A percentile compares a stretch with the other conserved stretches of the same genome.
Evolutionary conservation across 1,140 invertebrate genomes (phyloP).

Genomic region (Rhyzopertha dominica): DNA sequence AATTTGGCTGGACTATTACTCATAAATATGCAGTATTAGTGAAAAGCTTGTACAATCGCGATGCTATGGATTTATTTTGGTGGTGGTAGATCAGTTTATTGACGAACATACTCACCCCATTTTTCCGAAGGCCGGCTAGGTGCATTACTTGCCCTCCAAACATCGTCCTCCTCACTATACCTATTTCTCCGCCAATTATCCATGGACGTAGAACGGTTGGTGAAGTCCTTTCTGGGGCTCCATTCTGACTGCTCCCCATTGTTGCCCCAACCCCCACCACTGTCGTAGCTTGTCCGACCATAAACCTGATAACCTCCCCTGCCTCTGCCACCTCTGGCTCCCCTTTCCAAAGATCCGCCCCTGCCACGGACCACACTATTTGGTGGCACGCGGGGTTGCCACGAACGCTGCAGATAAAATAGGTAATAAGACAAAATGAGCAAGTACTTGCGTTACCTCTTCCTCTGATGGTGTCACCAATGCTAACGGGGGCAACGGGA

Average conservation of each 20-base stretch:
- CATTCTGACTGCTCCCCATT: constrained; percentile 59
- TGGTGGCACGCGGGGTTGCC: constrained; percentile 37
- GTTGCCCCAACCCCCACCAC: constrained; percentile 47
- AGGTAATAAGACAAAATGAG: constrained; percentile 3
- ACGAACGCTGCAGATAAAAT: constrained; percentile 22
- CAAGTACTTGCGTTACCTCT: constrained; percentile 47
- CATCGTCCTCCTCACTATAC: constrained; percentile 56
- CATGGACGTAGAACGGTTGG: constrained; percentile 51
- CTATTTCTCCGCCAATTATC: constrained; percentile 59
- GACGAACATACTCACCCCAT: constrained; percentile 53
- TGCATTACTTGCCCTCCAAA: constrained; percentile 51
- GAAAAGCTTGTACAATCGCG: neutral
- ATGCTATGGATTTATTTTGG: neutral
- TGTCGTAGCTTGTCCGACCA: constrained; percentile 51
- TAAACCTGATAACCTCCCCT: constrained; percentile 53
- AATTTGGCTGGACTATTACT: constrained; percentile 28
- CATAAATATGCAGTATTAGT: neutral
- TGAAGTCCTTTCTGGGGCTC: constrained; percentile 60
- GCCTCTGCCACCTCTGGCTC: constrained; percentile 49
- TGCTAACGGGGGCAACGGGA: constrained; percentile 70
- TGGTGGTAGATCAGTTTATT: no score
- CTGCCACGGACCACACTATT: constrained; percentile 57
- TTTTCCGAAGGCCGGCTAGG: constrained; percentile 45
- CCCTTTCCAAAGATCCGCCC: constrained; percentile 37
- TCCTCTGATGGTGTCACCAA: constrained; percentile 74